Conservation (phyloP, 2,113 vertebrate genomes). For the Castor canadensis region DNA sequence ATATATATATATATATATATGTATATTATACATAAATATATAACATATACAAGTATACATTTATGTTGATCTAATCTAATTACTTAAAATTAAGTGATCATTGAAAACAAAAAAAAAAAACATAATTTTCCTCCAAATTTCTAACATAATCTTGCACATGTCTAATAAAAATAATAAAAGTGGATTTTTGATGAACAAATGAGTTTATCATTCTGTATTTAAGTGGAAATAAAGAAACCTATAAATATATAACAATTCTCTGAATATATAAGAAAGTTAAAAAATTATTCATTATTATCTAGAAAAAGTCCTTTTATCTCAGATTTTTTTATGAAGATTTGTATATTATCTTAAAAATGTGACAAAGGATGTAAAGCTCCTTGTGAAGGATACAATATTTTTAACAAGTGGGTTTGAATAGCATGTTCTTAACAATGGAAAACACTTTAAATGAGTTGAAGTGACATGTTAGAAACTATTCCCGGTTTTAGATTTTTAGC, state of each 20-base stretch:
- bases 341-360: not conserved
- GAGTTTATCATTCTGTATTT: not conserved
- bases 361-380: not conserved
- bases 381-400: not conserved
- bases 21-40: not conserved
- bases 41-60: not conserved
- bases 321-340: not conserved
- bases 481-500: not conserved
- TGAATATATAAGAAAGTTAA: not conserved
- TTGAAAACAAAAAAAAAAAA: not conserved
- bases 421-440: not conserved
- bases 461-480: not conserved
- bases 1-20: not conserved
- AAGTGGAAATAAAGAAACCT: not conserved
- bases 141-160: not conserved
- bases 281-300: not conserved
- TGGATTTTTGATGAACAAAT: not conserved
- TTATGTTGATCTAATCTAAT: not conserved
- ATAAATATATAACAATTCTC: not conserved
- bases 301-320: not conserved
- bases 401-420: not conserved
- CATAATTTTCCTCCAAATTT: not conserved
- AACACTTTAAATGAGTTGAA: not conserved
- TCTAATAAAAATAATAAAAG: not conserved
- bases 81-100: not conserved